Conservation (phyloP, 2,888 invertebrate genomes). For the Buathra laborator region DNA sequence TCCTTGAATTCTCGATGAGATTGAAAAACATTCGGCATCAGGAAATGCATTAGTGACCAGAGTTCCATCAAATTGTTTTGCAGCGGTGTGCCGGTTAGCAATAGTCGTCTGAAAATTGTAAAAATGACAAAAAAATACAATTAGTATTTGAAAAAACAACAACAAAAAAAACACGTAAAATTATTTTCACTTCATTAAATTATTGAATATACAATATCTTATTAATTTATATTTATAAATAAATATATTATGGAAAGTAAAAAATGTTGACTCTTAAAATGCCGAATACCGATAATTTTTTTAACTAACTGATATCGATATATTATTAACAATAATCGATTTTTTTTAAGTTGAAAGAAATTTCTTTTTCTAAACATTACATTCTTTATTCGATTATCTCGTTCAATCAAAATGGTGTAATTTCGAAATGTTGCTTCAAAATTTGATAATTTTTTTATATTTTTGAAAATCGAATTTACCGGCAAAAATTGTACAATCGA, state of each 20-base stretch:
- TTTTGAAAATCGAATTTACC: background rate
- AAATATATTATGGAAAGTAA: slow-evolving; percentile 49
- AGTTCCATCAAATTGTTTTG: slow-evolving; percentile 98
- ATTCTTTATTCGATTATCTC: background rate
- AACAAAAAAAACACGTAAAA: background rate
- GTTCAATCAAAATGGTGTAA: background rate
- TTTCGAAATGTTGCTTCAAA: no score
- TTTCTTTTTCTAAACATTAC: background rate
- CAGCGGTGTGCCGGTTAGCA: slow-evolving; percentile 97
- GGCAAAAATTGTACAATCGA: slow-evolving; percentile 50
- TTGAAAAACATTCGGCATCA: slow-evolving; percentile 98
- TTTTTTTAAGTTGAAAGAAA: background rate
- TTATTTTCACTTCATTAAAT: no score
- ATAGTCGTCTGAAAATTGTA: slow-evolving; percentile 89
- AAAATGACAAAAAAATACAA: slow-evolving; percentile 68
- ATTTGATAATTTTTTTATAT: background rate
- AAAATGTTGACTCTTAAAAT: slow-evolving; percentile 15
- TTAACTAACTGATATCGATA: background rate
- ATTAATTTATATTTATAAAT: slow-evolving; percentile 17
- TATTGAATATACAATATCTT: background rate
- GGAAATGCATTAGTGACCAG: slow-evolving; percentile 99
- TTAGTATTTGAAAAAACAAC: background rate
- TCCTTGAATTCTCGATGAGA: slow-evolving; percentile 98
- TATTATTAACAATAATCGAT: background rate
- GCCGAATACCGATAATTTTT: background rate